A percentile compares a stretch with the other conserved stretches of the same genome.
phyloP scores from a whole-genome alignment of 1,140 invertebrate species.

The Agrilus planipennis region DNA sequence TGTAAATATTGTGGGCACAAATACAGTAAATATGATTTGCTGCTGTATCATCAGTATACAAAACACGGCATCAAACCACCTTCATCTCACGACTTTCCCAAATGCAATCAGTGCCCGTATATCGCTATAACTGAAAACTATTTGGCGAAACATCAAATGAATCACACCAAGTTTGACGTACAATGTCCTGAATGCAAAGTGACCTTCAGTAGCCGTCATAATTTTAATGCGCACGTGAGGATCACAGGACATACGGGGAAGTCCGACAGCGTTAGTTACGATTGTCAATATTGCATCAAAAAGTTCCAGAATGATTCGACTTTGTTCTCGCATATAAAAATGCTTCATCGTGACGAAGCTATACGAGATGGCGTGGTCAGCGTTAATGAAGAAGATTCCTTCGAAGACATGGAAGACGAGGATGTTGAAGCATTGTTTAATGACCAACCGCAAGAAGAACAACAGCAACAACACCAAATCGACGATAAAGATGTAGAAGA shows the following conservation, averaged over 20 bases:
- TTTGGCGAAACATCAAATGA: slow-evolving; percentile 51
- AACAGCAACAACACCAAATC: slow-evolving; percentile 25
- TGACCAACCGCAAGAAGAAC: slow-evolving; percentile 31
- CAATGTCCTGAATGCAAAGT: slow-evolving; percentile 41
- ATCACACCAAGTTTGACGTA: slow-evolving; percentile 37
- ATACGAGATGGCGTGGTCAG: slow-evolving; percentile 43
- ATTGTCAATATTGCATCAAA: slow-evolving; percentile 58
- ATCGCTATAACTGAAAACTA: slow-evolving; percentile 55
- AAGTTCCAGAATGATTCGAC: slow-evolving; percentile 48
- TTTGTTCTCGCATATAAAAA: slow-evolving; percentile 53
- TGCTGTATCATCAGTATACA: slow-evolving; percentile 68
- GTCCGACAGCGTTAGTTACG: slow-evolving; percentile 28
- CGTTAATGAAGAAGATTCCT: slow-evolving; percentile 47
- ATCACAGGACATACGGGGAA: slow-evolving; percentile 41
- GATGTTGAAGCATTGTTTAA: slow-evolving; percentile 27
- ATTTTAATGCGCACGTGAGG: slow-evolving; percentile 42
- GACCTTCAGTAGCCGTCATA: slow-evolving; percentile 36
- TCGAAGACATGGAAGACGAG: slow-evolving; percentile 23
- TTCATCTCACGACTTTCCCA: slow-evolving; percentile 55
- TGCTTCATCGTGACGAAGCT: slow-evolving; percentile 46
- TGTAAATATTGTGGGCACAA: slow-evolving; percentile 77
- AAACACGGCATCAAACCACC: slow-evolving; percentile 67
- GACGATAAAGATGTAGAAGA: slow-evolving; percentile 7
- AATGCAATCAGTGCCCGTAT: slow-evolving; percentile 64
- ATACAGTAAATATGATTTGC: slow-evolving; percentile 58